These are phyloP conservation scores for Holacanthus passer DNA, from an alignment of 2,113 vertebrate genomes.

Conservation along the genomic window DNA sequence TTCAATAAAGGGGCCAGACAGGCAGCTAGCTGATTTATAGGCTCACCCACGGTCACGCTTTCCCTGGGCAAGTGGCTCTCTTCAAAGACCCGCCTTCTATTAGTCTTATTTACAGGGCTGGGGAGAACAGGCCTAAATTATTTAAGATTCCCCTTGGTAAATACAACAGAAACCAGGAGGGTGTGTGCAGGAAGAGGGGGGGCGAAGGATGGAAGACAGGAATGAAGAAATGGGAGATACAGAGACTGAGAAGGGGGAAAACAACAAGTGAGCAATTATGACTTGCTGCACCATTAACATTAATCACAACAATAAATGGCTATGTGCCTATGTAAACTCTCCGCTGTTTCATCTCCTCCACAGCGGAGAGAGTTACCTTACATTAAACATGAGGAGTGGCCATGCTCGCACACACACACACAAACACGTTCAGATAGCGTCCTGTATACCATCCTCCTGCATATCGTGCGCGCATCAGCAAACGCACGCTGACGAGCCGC, in stretches of 20 bases:
- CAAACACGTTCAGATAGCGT: constrained; percentile 37
- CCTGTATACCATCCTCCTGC: constrained; percentile 28
- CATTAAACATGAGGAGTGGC: constrained; percentile 41
- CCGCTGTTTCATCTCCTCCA: constrained; percentile 44
- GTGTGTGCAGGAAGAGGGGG: constrained; percentile 3
- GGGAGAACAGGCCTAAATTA: constrained; percentile 77
- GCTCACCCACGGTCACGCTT: constrained; percentile 64
- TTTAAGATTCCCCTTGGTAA: constrained; percentile 75
- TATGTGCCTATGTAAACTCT: constrained; percentile 49
- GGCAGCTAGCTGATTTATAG: constrained; percentile 71
- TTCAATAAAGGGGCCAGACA: constrained; percentile 54
- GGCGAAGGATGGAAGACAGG: constrained; percentile 22
- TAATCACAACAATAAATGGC: constrained; percentile 65
- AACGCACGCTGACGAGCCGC: constrained; percentile 23
- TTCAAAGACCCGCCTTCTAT: constrained; percentile 73
- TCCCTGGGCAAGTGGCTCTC: constrained; percentile 68
- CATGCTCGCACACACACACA: constrained; percentile 7
- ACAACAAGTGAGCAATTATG: constrained; percentile 51
- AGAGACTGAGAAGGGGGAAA: constrained; percentile 1
- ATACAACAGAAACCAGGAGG: constrained; percentile 63
- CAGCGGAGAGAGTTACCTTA: constrained; percentile 31
- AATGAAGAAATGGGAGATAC: constrained; percentile 32
- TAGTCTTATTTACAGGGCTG: constrained; percentile 81
- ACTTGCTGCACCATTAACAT: constrained; percentile 63
- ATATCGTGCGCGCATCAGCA: constrained; percentile 41